These are phyloP conservation scores for human DNA, from an alignment of 2,113 vertebrate genomes.

Conservation along the genomic window GRCh38 chr5:16945001-16945500, in stretches of 20 bases:
- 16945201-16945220: background rate
- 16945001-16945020: background rate
- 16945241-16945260: background rate
- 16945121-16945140: background rate
- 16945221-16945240: background rate
- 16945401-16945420: background rate
- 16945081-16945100: background rate
- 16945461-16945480: no score
- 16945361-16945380: background rate
- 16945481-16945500: no score
- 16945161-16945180: background rate
- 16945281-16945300: background rate
- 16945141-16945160: background rate
- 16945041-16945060: background rate
- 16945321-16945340: background rate
- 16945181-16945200: background rate
- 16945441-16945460: no score
- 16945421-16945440: background rate
- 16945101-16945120: background rate
- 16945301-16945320: background rate
- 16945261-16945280: background rate
- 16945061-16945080: background rate
- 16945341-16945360: background rate
- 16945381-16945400: background rate
- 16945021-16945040: background rate